Base-by-base conservation (phyloP, 2,888 invertebrate species). In the Polydrusus tereticollis region DNA sequence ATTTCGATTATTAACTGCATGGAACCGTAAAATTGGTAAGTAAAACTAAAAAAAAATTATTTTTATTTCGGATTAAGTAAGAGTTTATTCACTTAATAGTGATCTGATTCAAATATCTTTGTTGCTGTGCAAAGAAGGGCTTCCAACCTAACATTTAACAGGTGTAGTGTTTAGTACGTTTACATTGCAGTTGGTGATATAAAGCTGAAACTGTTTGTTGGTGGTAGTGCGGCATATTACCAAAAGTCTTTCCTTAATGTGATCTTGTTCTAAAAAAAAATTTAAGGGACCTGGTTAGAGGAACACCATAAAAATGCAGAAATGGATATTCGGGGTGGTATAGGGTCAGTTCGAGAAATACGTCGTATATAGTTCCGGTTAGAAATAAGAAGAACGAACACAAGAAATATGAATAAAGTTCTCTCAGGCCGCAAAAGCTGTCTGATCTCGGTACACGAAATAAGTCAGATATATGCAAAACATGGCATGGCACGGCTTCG, bases 331-430 rank as follows among this genome's bases (percentile, higher is more conserved):
- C 12, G 16, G 14, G 45, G n/a, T 69, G 52, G 69, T 63, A 63
- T 52, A 66, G 66, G 41, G 18, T 57, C 55, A 57, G 69, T 69
- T 63, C 41, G 69, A 55, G 66, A 66, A 71, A 66, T 71, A 60
- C 38, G 43, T 60, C 60, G 60, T 66, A 70, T 50, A 58, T 58
- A 71, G 52, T 66, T 65, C 71, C 71, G 8, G 65, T 71, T 66
- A 71, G 66, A 71, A 66, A 71, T 66, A 58, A 68, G 72, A 67
- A 67, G 72, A 72, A 70, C 18, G 50, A 14, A 45, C 16, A 47
- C 47, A 21, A 59, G 59, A 66, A 59, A 71, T 71, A 59, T 71
- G 65, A 66, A 71, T 71, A 71, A 72, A 72, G 55, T 68, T 67
- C 52, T 45, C 58, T 33, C 58, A 55, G 64, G 64, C 50, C 64